Percentiles rank a stretch among this genome's conserved stretches.
phyloP scores from a whole-genome alignment of 2,888 invertebrate species.

The Zootermopsis nevadensis region DNA sequence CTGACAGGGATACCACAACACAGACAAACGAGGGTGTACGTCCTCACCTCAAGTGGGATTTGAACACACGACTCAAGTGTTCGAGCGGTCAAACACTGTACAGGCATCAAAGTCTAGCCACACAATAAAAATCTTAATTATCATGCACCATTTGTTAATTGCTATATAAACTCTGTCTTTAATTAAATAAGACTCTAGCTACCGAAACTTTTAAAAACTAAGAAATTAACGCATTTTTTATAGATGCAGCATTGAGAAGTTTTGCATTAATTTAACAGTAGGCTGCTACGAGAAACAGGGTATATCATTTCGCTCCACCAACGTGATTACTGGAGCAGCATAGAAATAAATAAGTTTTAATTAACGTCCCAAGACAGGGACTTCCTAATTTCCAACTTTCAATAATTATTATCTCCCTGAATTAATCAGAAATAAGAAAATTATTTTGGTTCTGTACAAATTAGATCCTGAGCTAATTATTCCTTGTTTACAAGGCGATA shows the following conservation, averaged over 20 bases:
- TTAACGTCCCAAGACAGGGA: not conserved
- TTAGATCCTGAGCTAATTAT: not conserved
- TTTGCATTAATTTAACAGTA: not conserved
- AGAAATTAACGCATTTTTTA: not conserved
- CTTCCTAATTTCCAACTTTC: constrained; percentile 2
- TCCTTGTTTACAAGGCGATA: not conserved
- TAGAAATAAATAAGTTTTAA: not conserved
- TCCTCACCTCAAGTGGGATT: no score
- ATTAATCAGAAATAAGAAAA: not conserved
- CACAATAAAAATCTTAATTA: no score
- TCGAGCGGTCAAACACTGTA: no score
- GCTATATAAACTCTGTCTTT: not conserved
- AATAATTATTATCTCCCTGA: not conserved
- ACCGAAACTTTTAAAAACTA: not conserved
- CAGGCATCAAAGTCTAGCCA: no score
- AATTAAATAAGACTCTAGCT: not conserved
- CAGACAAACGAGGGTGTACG: no score
- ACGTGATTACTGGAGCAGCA: not conserved
- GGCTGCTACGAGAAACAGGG: not conserved
- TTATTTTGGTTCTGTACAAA: not conserved
- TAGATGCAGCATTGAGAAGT: not conserved
- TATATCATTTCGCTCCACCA: not conserved
- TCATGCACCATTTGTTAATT: not conserved
- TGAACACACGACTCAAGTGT: no score
- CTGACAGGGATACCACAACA: no score